Evolutionary conservation across 2,797 vertebrate species (phyloP).

Genomic region (Siniperca scherzeri): DNA sequence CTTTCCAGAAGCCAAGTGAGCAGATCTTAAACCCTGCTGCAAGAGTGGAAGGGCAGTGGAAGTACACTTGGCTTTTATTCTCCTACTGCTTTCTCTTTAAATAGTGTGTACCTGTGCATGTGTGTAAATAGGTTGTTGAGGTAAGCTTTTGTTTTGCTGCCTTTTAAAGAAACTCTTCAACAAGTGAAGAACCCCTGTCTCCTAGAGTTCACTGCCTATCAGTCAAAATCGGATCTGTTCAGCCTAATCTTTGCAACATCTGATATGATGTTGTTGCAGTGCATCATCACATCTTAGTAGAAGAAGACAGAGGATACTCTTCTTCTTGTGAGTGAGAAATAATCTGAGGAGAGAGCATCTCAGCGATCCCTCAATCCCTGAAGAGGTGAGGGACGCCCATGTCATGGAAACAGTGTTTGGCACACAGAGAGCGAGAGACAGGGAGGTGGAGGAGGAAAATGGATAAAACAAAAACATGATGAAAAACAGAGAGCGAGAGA

Average conservation of each 20-base stretch:
- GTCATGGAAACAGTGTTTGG: slow-evolving; percentile 58
- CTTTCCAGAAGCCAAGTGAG: not conserved
- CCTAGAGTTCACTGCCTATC: slow-evolving; percentile 22
- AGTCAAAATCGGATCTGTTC: slow-evolving; percentile 20
- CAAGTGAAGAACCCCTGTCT: not conserved
- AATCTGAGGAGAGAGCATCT: slow-evolving; percentile 47
- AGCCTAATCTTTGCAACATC: slow-evolving; percentile 6
- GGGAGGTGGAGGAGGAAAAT: slow-evolving; percentile 5
- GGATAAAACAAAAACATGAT: slow-evolving; percentile 59
- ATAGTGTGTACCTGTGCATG: not conserved
- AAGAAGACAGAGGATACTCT: slow-evolving; percentile 8
- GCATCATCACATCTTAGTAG: slow-evolving; percentile 11
- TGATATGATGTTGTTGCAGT: too few relatives aligned
- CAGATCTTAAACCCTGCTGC: not conserved
- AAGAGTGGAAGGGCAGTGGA: not conserved
- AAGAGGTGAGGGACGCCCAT: slow-evolving; percentile 62
- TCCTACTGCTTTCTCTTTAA: not conserved
- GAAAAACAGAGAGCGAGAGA: slow-evolving; percentile 41
- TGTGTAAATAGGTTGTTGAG: not conserved
- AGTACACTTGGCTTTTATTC: not conserved
- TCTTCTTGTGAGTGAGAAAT: slow-evolving; percentile 46
- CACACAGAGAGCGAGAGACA: slow-evolving; percentile 26
- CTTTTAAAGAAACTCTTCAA: slow-evolving; percentile 14
- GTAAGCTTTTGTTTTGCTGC: slow-evolving; percentile 3
- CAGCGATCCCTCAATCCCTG: slow-evolving; percentile 67